Evolutionary conservation across 1,140 invertebrate genomes (phyloP).

Genomic region (Cephus cinctus): DNA sequence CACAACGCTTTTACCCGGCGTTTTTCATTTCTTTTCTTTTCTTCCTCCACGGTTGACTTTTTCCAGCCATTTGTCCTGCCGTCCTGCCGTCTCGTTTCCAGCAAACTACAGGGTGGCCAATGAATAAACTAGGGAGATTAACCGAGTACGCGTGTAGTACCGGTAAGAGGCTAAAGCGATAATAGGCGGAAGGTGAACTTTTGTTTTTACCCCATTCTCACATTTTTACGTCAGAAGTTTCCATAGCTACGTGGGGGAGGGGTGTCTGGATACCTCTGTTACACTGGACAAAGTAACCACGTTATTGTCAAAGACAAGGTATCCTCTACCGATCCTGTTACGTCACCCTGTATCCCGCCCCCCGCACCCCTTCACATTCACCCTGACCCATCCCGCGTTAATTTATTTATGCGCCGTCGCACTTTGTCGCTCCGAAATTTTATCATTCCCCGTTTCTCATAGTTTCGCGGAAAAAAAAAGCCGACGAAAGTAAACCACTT

Average conservation of each 20-base stretch:
- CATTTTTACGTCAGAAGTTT: constrained; percentile 33
- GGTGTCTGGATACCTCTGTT: constrained; percentile 24
- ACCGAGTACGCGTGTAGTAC: constrained; percentile 15
- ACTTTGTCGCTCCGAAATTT: neutral
- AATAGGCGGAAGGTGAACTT: constrained; percentile 18
- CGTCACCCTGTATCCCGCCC: neutral
- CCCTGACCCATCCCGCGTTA: constrained; percentile 16
- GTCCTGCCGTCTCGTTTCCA: no score
- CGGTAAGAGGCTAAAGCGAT: constrained; percentile 15
- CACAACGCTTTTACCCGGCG: no score
- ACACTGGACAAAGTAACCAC: constrained; percentile 39
- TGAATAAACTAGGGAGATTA: no score
- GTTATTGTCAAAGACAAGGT: constrained; percentile 34
- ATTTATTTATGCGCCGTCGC: constrained; percentile 23
- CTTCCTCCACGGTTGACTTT: no score
- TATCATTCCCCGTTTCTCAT: neutral
- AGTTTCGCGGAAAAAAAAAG: no score
- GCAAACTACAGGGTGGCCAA: no score
- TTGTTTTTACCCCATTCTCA: constrained; percentile 12
- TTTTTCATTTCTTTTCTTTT: no score
- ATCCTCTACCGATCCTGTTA: neutral
- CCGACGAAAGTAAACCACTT: no score
- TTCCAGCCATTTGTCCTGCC: no score
- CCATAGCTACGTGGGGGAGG: constrained; percentile 29
- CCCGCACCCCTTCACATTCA: neutral